A percentile compares a stretch with the other conserved stretches of the same genome.
Conservation (phyloP, 2,888 invertebrate species). For the Pristionchus arcanus region DNA sequence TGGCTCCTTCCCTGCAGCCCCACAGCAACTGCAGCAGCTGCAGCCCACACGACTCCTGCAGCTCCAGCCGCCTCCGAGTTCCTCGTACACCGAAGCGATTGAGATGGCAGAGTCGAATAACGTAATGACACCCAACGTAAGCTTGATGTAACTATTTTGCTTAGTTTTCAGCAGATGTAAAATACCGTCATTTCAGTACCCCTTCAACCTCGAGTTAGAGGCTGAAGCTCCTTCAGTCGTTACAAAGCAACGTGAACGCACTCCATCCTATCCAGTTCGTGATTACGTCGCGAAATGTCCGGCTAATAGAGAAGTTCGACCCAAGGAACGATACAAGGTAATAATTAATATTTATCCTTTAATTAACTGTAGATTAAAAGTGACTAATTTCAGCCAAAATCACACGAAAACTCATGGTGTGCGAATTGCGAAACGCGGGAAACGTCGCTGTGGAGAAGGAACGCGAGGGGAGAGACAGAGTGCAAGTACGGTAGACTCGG, state of each 20-base stretch:
- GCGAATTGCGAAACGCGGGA: neutral
- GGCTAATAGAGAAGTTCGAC: too few relatives aligned
- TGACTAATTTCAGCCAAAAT: neutral
- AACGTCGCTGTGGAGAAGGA: slow-evolving; percentile 8
- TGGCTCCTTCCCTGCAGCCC: neutral
- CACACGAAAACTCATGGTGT: neutral
- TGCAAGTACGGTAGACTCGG: slow-evolving; percentile 39
- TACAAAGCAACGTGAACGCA: neutral
- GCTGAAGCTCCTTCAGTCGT: neutral
- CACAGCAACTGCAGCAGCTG: neutral
- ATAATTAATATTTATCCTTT: neutral
- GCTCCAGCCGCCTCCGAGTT: neutral
- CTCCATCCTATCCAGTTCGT: too few relatives aligned
- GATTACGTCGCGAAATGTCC: too few relatives aligned
- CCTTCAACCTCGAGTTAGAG: neutral
- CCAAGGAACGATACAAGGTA: neutral
- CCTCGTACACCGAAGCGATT: neutral
- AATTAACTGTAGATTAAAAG: neutral
- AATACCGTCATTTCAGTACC: too few relatives aligned
- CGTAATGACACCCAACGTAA: neutral
- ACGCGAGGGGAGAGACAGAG: neutral
- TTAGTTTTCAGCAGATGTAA: too few relatives aligned
- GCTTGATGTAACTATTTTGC: too few relatives aligned
- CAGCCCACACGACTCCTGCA: neutral
- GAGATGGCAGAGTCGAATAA: neutral